Evolutionary conservation across 2,888 invertebrate genomes (phyloP).

Genomic region (Luperina nickerlii): DNA sequence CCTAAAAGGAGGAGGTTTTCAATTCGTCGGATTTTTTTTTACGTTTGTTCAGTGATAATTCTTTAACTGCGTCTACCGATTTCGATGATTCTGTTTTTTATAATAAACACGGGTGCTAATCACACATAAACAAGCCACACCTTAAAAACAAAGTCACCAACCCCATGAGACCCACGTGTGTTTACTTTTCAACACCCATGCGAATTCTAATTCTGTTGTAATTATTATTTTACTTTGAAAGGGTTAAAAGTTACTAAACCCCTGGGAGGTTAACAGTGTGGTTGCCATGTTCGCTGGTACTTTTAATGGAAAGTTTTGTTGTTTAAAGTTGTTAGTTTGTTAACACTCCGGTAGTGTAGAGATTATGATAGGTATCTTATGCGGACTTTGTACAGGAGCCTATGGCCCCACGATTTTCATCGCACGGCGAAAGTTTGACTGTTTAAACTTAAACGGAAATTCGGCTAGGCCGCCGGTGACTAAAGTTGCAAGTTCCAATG

Average conservation of each 20-base stretch:
- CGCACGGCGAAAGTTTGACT: no score
- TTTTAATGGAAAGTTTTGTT: slow-evolving; percentile 19
- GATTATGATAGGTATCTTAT: background rate
- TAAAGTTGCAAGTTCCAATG: no score
- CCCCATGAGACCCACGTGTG: slow-evolving; percentile 1
- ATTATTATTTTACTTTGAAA: slow-evolving; percentile 27
- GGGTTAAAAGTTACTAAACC: slow-evolving; percentile 44
- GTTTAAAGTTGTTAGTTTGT: slow-evolving; percentile 3
- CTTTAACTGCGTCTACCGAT: no score
- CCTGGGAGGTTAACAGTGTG: slow-evolving; percentile 5
- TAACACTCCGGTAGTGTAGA: background rate
- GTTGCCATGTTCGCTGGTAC: background rate
- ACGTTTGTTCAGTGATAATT: no score
- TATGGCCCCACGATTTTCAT: background rate
- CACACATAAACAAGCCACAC: background rate
- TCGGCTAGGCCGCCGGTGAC: no score
- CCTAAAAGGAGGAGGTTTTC: no score
- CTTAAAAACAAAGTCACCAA: slow-evolving; percentile 2
- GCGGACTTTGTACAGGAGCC: background rate
- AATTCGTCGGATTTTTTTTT: no score
- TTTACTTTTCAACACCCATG: slow-evolving; percentile 32
- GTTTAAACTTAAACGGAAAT: no score
- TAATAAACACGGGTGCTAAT: background rate
- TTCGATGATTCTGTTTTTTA: no score
- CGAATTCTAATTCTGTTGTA: slow-evolving; percentile 32